A percentile compares a stretch with the other conserved stretches of the same genome.
These are phyloP conservation scores for Latrodectus elegans DNA, from an alignment of 2,888 invertebrate species.

Conservation along the genomic window DNA sequence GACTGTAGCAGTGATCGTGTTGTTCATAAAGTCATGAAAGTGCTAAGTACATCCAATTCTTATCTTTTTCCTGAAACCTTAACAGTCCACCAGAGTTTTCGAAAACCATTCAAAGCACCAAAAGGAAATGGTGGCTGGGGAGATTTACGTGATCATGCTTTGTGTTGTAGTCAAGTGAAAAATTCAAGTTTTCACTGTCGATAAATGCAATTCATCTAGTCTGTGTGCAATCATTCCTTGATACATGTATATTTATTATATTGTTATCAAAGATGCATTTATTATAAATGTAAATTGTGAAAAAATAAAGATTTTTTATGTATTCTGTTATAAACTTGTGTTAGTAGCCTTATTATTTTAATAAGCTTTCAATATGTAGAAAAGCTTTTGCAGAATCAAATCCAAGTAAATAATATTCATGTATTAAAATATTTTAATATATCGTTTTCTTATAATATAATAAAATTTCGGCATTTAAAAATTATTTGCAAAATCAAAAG, in stretches of 20 bases:
- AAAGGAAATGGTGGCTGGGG: conserved; percentile 99
- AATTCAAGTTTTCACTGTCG: conserved; percentile 60
- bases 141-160: conserved; percentile 87
- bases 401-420: no score
- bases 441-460: no score
- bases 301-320: conserved; percentile 57
- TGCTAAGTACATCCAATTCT: conserved; percentile 75
- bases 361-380: no score
- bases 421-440: no score
- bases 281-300: conserved; percentile 44
- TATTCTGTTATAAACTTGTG: conserved; percentile 33
- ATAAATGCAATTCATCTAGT: conserved; percentile 54
- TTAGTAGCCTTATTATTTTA: neutral
- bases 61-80: conserved; percentile 77
- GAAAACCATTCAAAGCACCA: conserved; percentile 80
- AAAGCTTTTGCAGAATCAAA: no score
- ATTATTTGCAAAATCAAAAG: no score
- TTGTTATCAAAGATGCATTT: conserved; percentile 61
- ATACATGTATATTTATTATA: conserved; percentile 58
- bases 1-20: conserved; percentile 88
- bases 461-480: no score
- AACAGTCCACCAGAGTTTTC: conserved; percentile 76
- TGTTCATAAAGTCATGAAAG: conserved; percentile 74
- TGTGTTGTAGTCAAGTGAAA: conserved; percentile 80
- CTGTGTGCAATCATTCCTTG: conserved; percentile 64